Conservation (phyloP, 2,888 invertebrate genomes). For the Scrobipalpa costella region DNA sequence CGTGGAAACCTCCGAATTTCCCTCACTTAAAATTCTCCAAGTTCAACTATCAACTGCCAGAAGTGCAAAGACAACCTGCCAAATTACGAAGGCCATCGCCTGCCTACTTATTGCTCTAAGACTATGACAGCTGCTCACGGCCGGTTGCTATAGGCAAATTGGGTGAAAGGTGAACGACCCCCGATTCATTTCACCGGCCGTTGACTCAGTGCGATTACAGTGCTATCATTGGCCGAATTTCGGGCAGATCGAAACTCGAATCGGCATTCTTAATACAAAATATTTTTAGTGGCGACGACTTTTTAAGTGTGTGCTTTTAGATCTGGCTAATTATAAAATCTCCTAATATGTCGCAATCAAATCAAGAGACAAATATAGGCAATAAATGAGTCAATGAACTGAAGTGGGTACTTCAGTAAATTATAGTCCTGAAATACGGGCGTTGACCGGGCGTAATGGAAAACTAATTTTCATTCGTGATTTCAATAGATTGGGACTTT, state of each 20-base stretch:
- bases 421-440: slow-evolving; percentile 3
- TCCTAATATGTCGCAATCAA: slow-evolving; percentile 17
- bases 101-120: slow-evolving; percentile 19
- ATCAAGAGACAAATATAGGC: not conserved
- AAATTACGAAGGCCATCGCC: slow-evolving; percentile 1
- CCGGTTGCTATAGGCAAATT: slow-evolving; percentile 63
- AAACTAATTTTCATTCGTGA: not conserved
- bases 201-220: slow-evolving; percentile 63
- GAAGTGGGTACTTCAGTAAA: slow-evolving; percentile 1
- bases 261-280: slow-evolving; percentile 17
- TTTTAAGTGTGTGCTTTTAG: slow-evolving; percentile 12
- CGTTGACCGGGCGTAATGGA: slow-evolving; percentile 3
- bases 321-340: slow-evolving; percentile 1
- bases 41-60: not conserved
- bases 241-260: slow-evolving; percentile 48
- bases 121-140: slow-evolving; percentile 49
- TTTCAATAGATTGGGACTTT: not conserved
- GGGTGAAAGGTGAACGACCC: slow-evolving; percentile 71
- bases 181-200: slow-evolving; percentile 66
- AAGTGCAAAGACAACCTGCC: slow-evolving; percentile 18
- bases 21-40: slow-evolving; percentile 20
- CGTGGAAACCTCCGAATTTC: slow-evolving; percentile 11
- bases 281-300: slow-evolving; percentile 12
- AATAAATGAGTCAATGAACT: slow-evolving; percentile 4
- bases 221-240: slow-evolving; percentile 68